A percentile compares a stretch with the other conserved stretches of the same genome.
phyloP scores from a whole-genome alignment of 1,140 invertebrate species.

The Trigoniulus corallinus region DNA sequence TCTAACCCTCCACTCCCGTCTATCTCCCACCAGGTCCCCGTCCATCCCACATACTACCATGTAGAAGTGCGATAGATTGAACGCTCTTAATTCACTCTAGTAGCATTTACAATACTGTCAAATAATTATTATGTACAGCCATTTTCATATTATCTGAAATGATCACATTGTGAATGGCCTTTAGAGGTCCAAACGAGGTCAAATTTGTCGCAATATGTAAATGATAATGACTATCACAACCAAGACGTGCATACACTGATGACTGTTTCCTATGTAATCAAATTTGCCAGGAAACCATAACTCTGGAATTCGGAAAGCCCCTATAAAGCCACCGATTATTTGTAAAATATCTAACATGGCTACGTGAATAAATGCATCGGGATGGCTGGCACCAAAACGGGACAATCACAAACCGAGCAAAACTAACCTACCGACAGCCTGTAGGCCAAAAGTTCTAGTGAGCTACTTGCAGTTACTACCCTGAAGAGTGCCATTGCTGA shows the following conservation, averaged over 20 bases:
- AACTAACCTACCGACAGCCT: conserved; percentile 58
- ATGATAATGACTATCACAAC: conserved; percentile 66
- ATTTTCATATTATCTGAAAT: no score
- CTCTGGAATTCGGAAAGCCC: conserved; percentile 68
- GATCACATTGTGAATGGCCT: neutral
- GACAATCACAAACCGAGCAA: conserved; percentile 49
- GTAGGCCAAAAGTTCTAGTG: conserved; percentile 71
- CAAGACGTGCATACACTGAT: conserved; percentile 82
- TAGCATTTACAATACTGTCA: no score
- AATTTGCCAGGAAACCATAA: conserved; percentile 71
- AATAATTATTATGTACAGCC: no score
- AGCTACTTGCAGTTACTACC: conserved; percentile 35
- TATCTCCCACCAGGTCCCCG: no score
- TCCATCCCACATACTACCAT: no score
- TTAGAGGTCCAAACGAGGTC: conserved; percentile 40
- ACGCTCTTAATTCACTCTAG: no score
- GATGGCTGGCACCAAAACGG: conserved; percentile 58
- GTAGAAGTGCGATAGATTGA: no score
- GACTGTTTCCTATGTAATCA: conserved; percentile 70
- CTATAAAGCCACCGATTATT: conserved; percentile 65
- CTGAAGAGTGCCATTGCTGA: conserved; percentile 61
- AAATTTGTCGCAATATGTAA: conserved; percentile 58
- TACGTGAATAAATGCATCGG: conserved; percentile 53
- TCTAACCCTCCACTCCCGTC: no score
- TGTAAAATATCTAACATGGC: conserved; percentile 68